These are phyloP conservation scores for Crotalus horridus DNA, from an alignment of 2,113 vertebrate species.

Conservation along the genomic window DNA sequence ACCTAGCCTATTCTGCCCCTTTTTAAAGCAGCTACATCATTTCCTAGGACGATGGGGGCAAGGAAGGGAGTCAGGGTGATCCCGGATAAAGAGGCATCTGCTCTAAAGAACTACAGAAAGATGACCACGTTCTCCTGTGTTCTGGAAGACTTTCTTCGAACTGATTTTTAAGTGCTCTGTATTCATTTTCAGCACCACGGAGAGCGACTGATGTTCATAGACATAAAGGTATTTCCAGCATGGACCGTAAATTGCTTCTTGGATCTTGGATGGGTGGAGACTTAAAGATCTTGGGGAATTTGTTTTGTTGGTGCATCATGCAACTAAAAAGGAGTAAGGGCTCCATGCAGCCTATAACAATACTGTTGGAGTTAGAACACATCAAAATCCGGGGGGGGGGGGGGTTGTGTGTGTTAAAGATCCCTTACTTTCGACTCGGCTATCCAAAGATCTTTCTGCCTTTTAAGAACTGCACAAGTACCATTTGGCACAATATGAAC, in stretches of 20 bases:
- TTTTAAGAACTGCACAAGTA: background rate
- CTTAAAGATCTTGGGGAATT: background rate
- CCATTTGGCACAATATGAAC: background rate
- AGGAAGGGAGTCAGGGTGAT: background rate
- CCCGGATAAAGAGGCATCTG: background rate
- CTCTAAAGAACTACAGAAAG: background rate
- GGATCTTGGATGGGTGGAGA: background rate
- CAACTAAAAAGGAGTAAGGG: background rate
- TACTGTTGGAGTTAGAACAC: background rate
- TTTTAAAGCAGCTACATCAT: background rate
- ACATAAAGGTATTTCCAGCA: background rate
- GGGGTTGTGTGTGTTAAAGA: background rate
- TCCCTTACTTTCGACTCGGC: background rate
- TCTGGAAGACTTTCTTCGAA: background rate
- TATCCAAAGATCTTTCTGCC: background rate
- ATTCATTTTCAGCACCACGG: background rate
- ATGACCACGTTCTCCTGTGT: background rate
- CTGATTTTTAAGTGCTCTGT: background rate
- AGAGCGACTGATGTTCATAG: background rate
- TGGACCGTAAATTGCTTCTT: background rate
- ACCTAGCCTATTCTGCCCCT: background rate
- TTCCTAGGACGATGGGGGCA: background rate
- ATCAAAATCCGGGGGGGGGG: background rate
- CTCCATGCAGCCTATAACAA: background rate
- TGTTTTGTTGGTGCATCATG: background rate